Base-by-base conservation (phyloP, 2,797 vertebrate genomes). In the Jordanella pulchra region DNA sequence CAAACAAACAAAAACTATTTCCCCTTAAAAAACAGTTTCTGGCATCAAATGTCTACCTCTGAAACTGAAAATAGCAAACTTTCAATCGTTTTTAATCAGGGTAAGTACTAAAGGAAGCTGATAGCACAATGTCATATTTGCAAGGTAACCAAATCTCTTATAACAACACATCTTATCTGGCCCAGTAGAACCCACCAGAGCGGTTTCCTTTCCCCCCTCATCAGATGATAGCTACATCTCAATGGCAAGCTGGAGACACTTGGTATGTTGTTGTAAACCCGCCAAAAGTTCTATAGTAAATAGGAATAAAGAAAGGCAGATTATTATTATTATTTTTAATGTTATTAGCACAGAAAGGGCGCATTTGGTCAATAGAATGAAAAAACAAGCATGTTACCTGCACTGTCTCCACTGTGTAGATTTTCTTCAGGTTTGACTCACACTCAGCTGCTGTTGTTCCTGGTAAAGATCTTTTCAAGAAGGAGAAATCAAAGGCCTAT, bases 231-330 rank as follows among this genome's bases (percentile, higher is more conserved):
- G 86, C 96, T 97, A 42, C 96, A 97, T 90, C 96, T 94, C 89
- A 98, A 84, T 54, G 96, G 95, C 90, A 98, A 89, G 80, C 86
- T 91, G 76, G 95, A 94, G 85, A 99, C 97, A 0, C 94, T 81
- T 56, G 97, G 96, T 87, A 97, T 98, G 87, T 98, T 99, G 93
- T 98, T 99, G 93, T 97, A 99, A 78, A 98, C 97, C 86, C 97
- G 95, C 98, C 97, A 99, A 84, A 99, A 99, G 91, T 96, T 96
- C 97, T 99, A 80, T 73, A 30, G 83, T 79, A 72, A 53, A 74
- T 67, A 45, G 50, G 67, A 83, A 72, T 3, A 79, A 39, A 87
- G 58, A 42, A 85, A 82, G 35, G 72, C 44, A 35, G 21, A 28
- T 73, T 60, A 76, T 80, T 80, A 83, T 58, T 74, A 60, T 76